phyloP scores from a whole-genome alignment of 1,140 invertebrate species.

The Drosophila ercepeae region DNA sequence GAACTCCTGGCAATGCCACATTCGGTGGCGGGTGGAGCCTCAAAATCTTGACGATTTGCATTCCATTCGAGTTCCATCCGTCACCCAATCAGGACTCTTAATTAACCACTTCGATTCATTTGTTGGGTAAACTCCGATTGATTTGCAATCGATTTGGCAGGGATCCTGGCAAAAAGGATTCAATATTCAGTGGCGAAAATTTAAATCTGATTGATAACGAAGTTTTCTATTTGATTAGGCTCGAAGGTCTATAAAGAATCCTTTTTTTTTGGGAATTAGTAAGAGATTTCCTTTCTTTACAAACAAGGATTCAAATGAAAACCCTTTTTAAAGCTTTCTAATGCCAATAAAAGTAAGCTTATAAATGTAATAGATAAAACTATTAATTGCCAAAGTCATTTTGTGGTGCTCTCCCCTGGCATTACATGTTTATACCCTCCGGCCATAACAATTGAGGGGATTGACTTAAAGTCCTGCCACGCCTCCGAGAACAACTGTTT shows the following conservation, averaged over 20 bases:
- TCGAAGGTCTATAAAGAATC: background rate
- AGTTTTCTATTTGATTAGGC: background rate
- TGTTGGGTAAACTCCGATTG: constrained; percentile 10
- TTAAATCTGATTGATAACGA: background rate
- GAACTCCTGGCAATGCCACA: background rate
- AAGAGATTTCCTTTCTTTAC: background rate
- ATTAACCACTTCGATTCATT: constrained; percentile 29
- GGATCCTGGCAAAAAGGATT: background rate
- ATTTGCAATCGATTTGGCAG: background rate
- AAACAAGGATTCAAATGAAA: background rate
- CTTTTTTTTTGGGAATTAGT: background rate
- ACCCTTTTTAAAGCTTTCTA: no score
- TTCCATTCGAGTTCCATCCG: background rate
- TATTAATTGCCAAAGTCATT: background rate
- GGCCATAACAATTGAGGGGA: constrained; percentile 21
- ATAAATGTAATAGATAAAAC: background rate
- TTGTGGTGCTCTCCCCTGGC: background rate
- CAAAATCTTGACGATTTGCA: constrained; percentile 21
- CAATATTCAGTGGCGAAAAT: background rate
- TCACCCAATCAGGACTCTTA: constrained; percentile 21
- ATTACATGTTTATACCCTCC: background rate
- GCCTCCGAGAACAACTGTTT: background rate
- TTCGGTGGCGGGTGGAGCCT: background rate
- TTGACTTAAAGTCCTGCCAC: background rate
- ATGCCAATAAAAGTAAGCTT: no score